phyloP scores from a whole-genome alignment of 2,888 invertebrate genomes.

The Melangyna quadrimaculata region DNA sequence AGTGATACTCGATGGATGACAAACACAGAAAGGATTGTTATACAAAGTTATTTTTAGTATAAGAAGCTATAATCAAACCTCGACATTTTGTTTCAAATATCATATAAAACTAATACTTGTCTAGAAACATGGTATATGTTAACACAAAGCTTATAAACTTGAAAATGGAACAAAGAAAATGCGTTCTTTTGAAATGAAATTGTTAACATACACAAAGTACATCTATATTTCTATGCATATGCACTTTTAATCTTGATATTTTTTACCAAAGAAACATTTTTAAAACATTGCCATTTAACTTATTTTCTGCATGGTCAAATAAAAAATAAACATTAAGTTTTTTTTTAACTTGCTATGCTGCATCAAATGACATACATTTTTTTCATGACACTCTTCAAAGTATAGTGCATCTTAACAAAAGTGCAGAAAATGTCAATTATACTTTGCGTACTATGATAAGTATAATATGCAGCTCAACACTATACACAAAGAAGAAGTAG shows the following conservation, averaged over 20 bases:
- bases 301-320: constrained; percentile 33
- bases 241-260: not conserved
- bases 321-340: constrained; percentile 1
- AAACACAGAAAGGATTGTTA: too few species aligned
- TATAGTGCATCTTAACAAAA: constrained; percentile 45
- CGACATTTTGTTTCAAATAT: too few species aligned
- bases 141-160: too few species aligned
- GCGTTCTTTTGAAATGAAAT: too few species aligned
- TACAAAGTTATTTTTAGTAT: too few species aligned
- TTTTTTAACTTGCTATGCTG: constrained; percentile 4
- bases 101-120: too few species aligned
- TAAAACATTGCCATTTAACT: constrained; percentile 29
- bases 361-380: constrained; percentile 53
- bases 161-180: too few species aligned
- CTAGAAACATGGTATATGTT: too few species aligned
- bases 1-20: too few species aligned
- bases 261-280: not conserved
- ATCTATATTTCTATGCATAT: too few species aligned
- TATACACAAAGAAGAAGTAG: not conserved
- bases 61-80: too few species aligned
- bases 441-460: constrained; percentile 30
- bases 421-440: constrained; percentile 68
- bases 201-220: too few species aligned
- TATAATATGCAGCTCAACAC: constrained; percentile 18
- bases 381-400: not conserved